Percentiles rank a stretch among this genome's conserved stretches.
Conservation (phyloP, 2,888 invertebrate species). For the Seira musarum region DNA sequence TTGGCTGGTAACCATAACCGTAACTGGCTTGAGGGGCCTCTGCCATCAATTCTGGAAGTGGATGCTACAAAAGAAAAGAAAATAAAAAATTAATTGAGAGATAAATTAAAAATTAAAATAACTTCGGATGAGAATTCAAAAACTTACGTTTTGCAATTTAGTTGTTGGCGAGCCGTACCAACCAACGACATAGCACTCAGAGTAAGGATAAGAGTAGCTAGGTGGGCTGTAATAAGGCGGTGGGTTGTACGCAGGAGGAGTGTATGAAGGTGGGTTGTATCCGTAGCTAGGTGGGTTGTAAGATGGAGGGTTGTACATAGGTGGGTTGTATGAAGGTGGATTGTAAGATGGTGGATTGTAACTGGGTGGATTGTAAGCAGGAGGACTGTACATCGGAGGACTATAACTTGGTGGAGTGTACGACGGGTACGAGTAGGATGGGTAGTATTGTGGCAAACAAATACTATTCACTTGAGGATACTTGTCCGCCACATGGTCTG, state of each 20-base stretch:
- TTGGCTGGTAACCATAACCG: conserved; percentile 46
- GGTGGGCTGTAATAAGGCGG: conserved; percentile 44
- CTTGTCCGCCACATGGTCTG: conserved; percentile 49
- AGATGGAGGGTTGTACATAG: conserved; percentile 14
- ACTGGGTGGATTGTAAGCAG: conserved; percentile 27
- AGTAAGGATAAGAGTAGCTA: conserved; percentile 29
- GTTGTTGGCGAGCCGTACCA: conserved; percentile 65
- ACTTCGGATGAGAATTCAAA: neutral
- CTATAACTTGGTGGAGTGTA: conserved; percentile 37
- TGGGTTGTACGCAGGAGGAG: conserved; percentile 27
- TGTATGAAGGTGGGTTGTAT: conserved; percentile 31
- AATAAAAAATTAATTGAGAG: conserved; percentile 13
- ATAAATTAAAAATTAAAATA: neutral
- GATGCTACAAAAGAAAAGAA: conserved; percentile 55
- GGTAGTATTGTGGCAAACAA: conserved; percentile 64
- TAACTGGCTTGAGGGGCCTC: conserved; percentile 39
- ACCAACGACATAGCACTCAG: conserved; percentile 67
- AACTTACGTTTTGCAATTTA: conserved; percentile 64
- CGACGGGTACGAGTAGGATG: conserved; percentile 35
- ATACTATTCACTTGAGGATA: conserved; percentile 63
- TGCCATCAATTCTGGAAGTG: conserved; percentile 41
- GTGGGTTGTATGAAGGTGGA: conserved; percentile 4
- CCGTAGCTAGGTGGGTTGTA: conserved; percentile 11
- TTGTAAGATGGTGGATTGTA: conserved; percentile 21
- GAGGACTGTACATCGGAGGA: too few species aligned